Conservation (phyloP, 2,888 invertebrate genomes). For the Drosophila anomalipes region DNA sequence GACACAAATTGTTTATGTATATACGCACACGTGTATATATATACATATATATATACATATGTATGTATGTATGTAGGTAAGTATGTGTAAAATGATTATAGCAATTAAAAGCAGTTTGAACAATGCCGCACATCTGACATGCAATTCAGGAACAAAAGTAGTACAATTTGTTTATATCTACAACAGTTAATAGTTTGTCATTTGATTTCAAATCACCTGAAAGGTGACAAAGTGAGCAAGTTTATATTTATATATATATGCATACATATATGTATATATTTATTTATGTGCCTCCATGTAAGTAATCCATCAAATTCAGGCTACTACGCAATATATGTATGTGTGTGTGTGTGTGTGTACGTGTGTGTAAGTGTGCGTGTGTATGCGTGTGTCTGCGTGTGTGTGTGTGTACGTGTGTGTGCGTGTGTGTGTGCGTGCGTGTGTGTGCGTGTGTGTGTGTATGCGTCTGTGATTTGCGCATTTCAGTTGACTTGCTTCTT, state of each 20-base stretch:
- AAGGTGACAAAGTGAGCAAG: slow-evolving; percentile 15
- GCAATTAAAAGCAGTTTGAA: slow-evolving; percentile 41
- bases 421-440: neutral
- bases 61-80: neutral
- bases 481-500: slow-evolving; percentile 1
- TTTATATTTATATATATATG: neutral
- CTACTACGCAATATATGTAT: neutral
- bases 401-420: no score
- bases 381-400: neutral
- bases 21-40: neutral
- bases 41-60: neutral
- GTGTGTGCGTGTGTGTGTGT: neutral
- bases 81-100: slow-evolving; percentile 44
- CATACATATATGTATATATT: neutral
- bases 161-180: slow-evolving; percentile 21
- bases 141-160: slow-evolving; percentile 16
- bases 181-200: slow-evolving; percentile 9
- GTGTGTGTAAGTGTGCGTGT: neutral
- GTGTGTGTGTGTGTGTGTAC: neutral
- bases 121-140: slow-evolving; percentile 27
- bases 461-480: neutral
- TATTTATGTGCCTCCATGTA: neutral
- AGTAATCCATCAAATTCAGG: neutral
- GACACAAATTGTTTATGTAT: slow-evolving; percentile 17
- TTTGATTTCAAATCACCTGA: slow-evolving; percentile 2